A percentile compares a stretch with the other conserved stretches of the same genome.
phyloP scores from a whole-genome alignment of 1,140 invertebrate genomes.

The Palaemon carinicauda region DNA sequence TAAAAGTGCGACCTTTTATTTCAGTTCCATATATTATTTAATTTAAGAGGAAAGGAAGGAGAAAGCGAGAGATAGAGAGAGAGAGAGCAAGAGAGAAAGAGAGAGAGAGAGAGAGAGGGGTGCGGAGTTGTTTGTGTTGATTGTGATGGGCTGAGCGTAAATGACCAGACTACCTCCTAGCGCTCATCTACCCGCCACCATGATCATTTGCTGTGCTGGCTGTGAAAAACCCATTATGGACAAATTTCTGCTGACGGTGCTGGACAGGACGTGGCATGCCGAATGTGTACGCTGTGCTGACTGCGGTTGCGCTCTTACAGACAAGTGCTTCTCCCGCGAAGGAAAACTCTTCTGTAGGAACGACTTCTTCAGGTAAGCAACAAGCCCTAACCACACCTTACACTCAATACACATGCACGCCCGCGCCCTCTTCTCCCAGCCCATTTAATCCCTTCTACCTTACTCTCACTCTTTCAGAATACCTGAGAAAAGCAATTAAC shows the following conservation, averaged over 20 bases:
- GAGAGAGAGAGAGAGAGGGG: neutral
- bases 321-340: slow-evolving; percentile 97
- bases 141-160: slow-evolving; percentile 44
- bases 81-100: neutral
- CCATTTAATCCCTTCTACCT: neutral
- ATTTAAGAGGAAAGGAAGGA: neutral
- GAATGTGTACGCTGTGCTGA: slow-evolving; percentile 96
- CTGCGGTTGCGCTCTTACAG: slow-evolving; percentile 88
- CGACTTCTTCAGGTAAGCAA: slow-evolving; percentile 96
- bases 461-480: too few species aligned
- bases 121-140: neutral
- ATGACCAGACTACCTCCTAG: neutral
- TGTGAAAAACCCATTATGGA: slow-evolving; percentile 98
- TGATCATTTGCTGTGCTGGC: slow-evolving; percentile 89
- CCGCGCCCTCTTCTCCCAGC: neutral
- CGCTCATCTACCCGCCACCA: slow-evolving; percentile 60
- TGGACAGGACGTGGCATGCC: slow-evolving; percentile 96
- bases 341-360: slow-evolving; percentile 96
- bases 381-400: neutral
- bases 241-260: slow-evolving; percentile 95
- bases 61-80: neutral
- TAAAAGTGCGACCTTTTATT: neutral
- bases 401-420: neutral
- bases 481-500: too few species aligned
- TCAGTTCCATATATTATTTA: too few species aligned